Evolutionary conservation across 2,888 invertebrate species (phyloP).

Genomic region (Dryocosmus kuriphilus): DNA sequence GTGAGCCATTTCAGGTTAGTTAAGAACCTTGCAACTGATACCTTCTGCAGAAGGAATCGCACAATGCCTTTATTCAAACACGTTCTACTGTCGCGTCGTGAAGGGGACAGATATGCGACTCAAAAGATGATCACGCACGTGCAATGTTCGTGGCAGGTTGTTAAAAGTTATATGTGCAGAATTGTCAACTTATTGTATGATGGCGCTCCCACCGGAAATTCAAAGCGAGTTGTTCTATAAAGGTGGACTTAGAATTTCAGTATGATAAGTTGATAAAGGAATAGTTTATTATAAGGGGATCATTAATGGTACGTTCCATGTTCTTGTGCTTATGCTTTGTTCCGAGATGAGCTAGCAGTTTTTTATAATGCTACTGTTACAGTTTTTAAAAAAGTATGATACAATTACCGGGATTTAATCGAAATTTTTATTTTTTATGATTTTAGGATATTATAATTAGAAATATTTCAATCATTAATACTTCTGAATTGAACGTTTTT

Average conservation of each 20-base stretch:
- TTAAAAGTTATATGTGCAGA: constrained; percentile 36
- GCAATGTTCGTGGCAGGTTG: constrained; percentile 32
- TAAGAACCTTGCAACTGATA: constrained; percentile 35
- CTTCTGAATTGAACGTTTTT: too few relatives aligned
- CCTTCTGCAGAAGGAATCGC: constrained; percentile 24
- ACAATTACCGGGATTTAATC: too few relatives aligned
- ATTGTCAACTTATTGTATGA: constrained; percentile 21
- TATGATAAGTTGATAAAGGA: constrained; percentile 34
- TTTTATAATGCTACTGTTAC: too few relatives aligned
- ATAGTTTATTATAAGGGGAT: constrained; percentile 21
- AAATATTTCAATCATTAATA: too few relatives aligned
- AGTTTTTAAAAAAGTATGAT: too few relatives aligned
- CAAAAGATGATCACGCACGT: constrained; percentile 35
- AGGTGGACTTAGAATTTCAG: constrained; percentile 28
- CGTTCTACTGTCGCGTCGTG: constrained; percentile 62
- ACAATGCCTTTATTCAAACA: constrained; percentile 43
- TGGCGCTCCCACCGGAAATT: constrained; percentile 27
- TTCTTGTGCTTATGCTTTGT: too few relatives aligned
- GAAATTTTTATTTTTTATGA: too few relatives aligned
- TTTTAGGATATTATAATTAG: too few relatives aligned
- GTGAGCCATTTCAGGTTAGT: neutral
- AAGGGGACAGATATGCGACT: constrained; percentile 48
- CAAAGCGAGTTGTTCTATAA: constrained; percentile 30
- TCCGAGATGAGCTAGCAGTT: too few relatives aligned
- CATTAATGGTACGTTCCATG: neutral